Conservation (phyloP, 2,113 vertebrate species). For the Mandrillus leucophaeus region DNA sequence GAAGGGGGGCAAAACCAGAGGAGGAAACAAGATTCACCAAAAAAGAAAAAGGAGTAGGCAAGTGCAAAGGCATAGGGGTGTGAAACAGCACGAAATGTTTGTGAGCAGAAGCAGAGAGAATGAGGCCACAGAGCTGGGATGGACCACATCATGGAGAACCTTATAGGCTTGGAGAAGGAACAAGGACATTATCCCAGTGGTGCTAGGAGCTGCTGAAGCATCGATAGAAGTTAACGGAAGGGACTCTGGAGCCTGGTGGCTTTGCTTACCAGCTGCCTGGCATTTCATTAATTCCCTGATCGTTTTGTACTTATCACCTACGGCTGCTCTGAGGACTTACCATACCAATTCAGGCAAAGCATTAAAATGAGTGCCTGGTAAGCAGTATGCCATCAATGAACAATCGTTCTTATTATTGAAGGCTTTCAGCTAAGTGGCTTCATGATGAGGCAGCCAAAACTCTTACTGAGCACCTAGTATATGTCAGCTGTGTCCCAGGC, state of each 20-base stretch:
- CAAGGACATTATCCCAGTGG: not conserved
- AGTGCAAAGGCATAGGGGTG: not conserved
- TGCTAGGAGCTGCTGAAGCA: not conserved
- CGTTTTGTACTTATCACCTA: not conserved
- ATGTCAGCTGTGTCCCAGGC: not conserved
- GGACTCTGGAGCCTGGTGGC: not conserved
- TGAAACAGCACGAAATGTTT: rapidly evolving
- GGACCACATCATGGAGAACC: not conserved
- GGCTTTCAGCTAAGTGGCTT: not conserved
- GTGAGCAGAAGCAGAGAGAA: not conserved
- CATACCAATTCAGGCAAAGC: not conserved
- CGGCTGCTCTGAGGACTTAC: not conserved
- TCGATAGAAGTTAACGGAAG: not conserved
- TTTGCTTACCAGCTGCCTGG: not conserved
- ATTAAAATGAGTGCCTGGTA: not conserved
- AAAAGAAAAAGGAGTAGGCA: not conserved
- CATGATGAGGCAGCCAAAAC: not conserved
- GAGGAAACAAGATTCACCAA: not conserved
- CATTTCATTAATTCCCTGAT: not conserved
- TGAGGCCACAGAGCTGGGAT: not conserved
- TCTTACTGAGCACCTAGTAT: not conserved
- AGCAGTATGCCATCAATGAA: rapidly evolving
- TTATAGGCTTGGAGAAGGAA: not conserved
- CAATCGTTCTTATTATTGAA: no score
- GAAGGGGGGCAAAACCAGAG: not conserved